Base-by-base conservation (phyloP, 2,797 vertebrate species). In the Triplophysa bombifrons region DNA sequence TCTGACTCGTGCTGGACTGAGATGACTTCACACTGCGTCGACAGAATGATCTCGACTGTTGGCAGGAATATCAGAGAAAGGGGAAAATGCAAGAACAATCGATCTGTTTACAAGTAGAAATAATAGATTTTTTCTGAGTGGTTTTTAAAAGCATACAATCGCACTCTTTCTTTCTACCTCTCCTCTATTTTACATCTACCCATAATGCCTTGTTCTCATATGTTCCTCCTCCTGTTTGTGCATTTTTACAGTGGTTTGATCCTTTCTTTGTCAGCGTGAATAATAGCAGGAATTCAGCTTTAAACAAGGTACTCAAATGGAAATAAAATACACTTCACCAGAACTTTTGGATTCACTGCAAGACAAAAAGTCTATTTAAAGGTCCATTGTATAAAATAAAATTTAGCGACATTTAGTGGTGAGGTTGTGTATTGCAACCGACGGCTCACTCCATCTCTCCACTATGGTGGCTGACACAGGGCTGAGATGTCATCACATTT, bases 251-350 rank as follows among this genome's bases (percentile, higher is more conserved):
- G 78, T 70, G 80, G 60, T 20, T 78, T 84, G 84, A 85, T 70
- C 82, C 34, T 50, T 11, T 64, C 80, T 87, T 92, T 88, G 92
- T 93, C 90, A 90, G 80, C 86, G 93, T 92, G 91, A 88, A 83
- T 82, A 87, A 84, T 69, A 74, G 72, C 82, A 78, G 68, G 79
- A 85, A 83, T 93, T 91, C 92, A 92, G 90, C 92, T 93, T 92
- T 89, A 91, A 90, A 87, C 74, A 34, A 83, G 83, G 88, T 87
- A 93, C 92, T 92, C 87, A 93, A 93, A 93, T 93, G 92, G 90
- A 92, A 93, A 92, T 92, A 75, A 87, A 77, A 87, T 89, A 91
- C 51, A 17, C 85, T 87, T 72, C 85, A 82, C 71, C 82, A 85
- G 87, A 58, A 64, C 77, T 61, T 58, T 6, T 10, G 2, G 34